phyloP scores from a whole-genome alignment of 2,113 vertebrate genomes.

The Pelodiscus sinensis region DNA sequence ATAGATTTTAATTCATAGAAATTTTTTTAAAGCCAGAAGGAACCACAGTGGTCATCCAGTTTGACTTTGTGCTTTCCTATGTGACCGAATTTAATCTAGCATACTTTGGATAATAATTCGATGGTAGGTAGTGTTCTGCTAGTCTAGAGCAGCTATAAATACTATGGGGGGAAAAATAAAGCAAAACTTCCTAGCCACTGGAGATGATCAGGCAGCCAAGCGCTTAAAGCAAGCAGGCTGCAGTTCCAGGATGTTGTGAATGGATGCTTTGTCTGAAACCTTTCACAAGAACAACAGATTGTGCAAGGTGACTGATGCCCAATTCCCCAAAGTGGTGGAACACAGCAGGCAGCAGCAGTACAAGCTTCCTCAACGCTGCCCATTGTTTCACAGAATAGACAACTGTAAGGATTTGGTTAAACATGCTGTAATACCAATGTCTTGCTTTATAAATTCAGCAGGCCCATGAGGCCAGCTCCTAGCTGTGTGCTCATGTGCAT shows the following conservation, averaged over 20 bases:
- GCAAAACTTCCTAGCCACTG: not conserved
- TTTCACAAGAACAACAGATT: not conserved
- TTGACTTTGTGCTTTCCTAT: not conserved
- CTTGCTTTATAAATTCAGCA: not conserved
- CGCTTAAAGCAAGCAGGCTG: not conserved
- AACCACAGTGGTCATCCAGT: not conserved
- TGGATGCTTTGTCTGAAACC: no score
- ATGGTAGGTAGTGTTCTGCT: not conserved
- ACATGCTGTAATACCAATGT: fast-evolving
- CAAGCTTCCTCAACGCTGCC: no score
- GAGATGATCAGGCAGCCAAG: not conserved
- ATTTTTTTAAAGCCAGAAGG: not conserved
- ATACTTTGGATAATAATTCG: not conserved
- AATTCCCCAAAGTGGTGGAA: not conserved
- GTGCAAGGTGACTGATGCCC: not conserved
- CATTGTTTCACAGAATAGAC: not conserved
- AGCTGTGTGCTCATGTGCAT: not conserved
- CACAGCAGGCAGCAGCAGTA: not conserved
- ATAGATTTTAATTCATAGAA: not conserved
- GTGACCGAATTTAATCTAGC: not conserved
- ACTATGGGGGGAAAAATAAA: not conserved
- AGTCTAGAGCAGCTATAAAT: not conserved
- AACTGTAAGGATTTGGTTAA: not conserved
- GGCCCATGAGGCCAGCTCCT: fast-evolving
- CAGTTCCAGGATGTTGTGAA: not conserved